Evolutionary conservation across 53 echinoderm and acorn worm species (phyloP).

Genomic region (Paracentrotus lividus): DNA sequence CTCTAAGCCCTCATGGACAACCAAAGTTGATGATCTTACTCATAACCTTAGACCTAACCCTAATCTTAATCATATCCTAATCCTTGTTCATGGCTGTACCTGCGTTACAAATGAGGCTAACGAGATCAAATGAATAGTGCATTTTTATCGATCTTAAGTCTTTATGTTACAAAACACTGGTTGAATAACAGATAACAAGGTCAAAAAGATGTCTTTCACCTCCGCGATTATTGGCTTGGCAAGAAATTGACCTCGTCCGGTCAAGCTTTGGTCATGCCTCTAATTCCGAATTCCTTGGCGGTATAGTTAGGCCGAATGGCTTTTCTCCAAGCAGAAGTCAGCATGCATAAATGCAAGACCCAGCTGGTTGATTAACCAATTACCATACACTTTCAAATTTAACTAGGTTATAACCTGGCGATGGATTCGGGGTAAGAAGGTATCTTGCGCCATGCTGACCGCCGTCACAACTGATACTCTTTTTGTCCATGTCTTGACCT

Average conservation of each 20-base stretch:
- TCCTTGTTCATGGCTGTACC: no score
- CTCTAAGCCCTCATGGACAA: no score
- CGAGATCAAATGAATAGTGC: no score
- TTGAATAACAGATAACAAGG: neutral
- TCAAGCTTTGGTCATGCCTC: neutral
- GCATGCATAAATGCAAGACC: neutral
- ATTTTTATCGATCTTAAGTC: no score
- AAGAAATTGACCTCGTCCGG: neutral
- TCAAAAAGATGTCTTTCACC: neutral
- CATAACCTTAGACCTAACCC: no score
- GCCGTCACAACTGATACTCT: neutral
- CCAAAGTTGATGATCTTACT: no score
- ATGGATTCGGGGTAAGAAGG: neutral
- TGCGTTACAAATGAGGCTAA: no score
- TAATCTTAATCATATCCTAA: no score
- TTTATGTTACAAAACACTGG: no score
- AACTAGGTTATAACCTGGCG: neutral
- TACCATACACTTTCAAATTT: neutral
- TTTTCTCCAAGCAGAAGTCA: neutral
- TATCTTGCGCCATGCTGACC: neutral
- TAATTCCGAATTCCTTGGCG: neutral
- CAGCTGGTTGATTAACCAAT: slow-evolving; percentile 40
- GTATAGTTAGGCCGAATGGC: neutral
- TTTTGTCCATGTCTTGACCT: neutral
- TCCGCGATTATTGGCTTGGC: neutral